phyloP scores from a whole-genome alignment of 2,113 vertebrate genomes.

The Nicator chloris region DNA sequence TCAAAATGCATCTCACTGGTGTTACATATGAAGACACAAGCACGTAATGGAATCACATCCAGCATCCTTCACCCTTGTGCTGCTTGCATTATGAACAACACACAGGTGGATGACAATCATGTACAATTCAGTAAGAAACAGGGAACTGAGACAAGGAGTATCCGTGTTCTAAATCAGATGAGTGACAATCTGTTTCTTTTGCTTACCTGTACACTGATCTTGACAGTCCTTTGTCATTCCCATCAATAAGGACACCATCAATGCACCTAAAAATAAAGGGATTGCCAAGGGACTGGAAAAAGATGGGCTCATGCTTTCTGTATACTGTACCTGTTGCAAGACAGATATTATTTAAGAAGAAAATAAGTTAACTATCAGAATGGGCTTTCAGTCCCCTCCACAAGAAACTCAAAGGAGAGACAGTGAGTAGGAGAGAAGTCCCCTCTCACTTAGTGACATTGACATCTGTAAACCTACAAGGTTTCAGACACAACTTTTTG shows the following conservation, averaged over 20 bases:
- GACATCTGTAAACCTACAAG: neutral
- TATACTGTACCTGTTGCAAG: constrained; percentile 83
- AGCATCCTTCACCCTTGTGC: neutral
- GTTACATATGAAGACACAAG: neutral
- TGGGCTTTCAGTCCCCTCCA: neutral
- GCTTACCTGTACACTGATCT: constrained; percentile 85
- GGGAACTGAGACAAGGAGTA: neutral
- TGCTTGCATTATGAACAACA: neutral
- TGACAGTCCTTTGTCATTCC: constrained; percentile 90
- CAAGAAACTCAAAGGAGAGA: neutral
- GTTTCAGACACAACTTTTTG: neutral
- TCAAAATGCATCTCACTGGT: accelerated
- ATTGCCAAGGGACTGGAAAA: constrained; percentile 94
- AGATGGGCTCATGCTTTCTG: constrained; percentile 87
- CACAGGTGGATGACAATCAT: accelerated
- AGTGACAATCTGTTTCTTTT: neutral
- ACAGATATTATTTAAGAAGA: constrained; percentile 34
- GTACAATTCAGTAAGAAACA: neutral
- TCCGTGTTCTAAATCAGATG: neutral
- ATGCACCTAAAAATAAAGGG: constrained; percentile 92
- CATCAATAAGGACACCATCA: constrained; percentile 89
- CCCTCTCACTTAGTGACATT: neutral
- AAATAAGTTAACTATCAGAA: neutral
- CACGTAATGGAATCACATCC: neutral
- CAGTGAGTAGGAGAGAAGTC: accelerated